Evolutionary conservation across 1,140 invertebrate species (phyloP), one percentile per base, ranked within the genome.

Genomic region (Atta cephalotes): DNA sequence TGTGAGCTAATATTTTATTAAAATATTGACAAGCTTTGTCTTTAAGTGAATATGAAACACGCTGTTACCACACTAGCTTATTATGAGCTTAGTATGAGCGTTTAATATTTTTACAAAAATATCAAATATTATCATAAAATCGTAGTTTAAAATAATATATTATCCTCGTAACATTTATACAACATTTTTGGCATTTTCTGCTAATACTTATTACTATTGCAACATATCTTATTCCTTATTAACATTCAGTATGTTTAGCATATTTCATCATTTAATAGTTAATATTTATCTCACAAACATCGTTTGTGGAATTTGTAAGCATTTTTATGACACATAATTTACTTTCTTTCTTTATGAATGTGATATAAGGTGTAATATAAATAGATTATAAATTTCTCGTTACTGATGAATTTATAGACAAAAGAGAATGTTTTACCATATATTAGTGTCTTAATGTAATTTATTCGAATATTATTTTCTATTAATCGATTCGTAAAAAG

Each of bases 391-490:
- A 80, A 58, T 56, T 58, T 35, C 49, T 56, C 28, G 45, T 53
- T 66, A 21, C 53, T 18, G 28, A 53, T 68, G 31, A 7, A n/a
- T 80, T 80, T 70, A 25, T 80, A 80, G 63, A 80, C 78, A 80
- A 70, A 80, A 70, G 63, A 56, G n/a, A 80, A 70, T 14, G 9
- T 39, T 10, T 18, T 68, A 45, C 31, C 2, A 65, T 21, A 2
- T 53, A 3, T 21, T 39, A 45, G 21, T 35, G 51, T 68, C 63
- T 25, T 18, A 25, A 18, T 12, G 60, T 65, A 65, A 68, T 70
- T 68, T 80, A 68, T 66, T 68, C 28, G 31, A 68, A 18, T 18
- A 79, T n/a, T 68, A 70, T 68, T 80, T 21, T 35, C 49, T 68
- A 49, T 68, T 68, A 56, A 80, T 80, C 28, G 65, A 68, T 80